Base-by-base conservation (phyloP, 2,888 invertebrate species). In the Dasypogon diadema region DNA sequence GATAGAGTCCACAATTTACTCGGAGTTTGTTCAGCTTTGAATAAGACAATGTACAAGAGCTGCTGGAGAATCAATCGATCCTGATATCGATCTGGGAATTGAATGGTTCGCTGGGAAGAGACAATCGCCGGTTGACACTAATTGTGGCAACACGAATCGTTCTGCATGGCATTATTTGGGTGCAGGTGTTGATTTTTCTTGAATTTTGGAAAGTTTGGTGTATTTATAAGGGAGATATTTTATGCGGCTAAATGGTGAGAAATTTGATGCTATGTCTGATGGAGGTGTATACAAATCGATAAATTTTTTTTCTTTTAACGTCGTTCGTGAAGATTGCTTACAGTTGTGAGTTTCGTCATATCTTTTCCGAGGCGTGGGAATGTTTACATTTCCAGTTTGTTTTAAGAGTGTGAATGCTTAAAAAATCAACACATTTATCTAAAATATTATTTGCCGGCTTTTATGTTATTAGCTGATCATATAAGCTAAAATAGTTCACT, bases 71-170 rank as follows among this genome's bases (percentile, higher is more conserved):
- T 68, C 65, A 68, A 24, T 68, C 65, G 65, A 70, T 70, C n/a
- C 70, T 54, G 70, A 70, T 70, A 70, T 54, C 54, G 54, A 54
- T 54, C 54, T 70, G 26, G 54, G 30, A 70, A 70, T 70, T 70
- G 70, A 70, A 70, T 70, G 70, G 54, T 70, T 54, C 70, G 18
- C 54, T 22, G 51, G 21, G 54, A 70, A 70, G 54, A 70, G 24
- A 70, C 70, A 70, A 70, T 70, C 70, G 70, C 3, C 54, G 18
- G 51, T 30, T 70, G 70, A 70, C 70, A 70, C 70, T 70, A 70
- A 70, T 70, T 70, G 51, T 34, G 51, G 54, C 30, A 30, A 51
- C 54, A 30, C 54, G 70, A 54, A 24, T 24, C 46, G n/a, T 48
- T 46, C 37, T 60, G 60, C 60, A 60, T 60, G 21, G 60, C 60